phyloP scores from a whole-genome alignment of 2,888 invertebrate species.

The Fissipunctia ypsillon region DNA sequence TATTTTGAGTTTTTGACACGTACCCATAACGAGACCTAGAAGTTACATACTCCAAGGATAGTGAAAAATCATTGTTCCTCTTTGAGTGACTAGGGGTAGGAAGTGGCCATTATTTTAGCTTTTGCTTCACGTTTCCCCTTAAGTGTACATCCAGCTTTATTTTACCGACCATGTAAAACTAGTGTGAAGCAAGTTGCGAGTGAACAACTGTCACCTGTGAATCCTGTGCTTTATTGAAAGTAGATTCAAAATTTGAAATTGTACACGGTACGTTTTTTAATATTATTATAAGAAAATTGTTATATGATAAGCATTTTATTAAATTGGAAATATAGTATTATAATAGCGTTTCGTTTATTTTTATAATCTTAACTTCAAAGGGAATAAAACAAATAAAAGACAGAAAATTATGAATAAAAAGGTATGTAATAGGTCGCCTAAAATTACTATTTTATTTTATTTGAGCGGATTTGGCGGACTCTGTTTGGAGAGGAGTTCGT shows the following conservation, averaged over 20 bases:
- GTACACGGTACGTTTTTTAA: too few relatives aligned
- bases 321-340: neutral
- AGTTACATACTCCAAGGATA: neutral
- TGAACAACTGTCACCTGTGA: too few relatives aligned
- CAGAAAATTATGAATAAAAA: neutral
- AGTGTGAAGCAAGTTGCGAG: too few relatives aligned
- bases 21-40: too few relatives aligned
- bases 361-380: neutral
- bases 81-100: neutral
- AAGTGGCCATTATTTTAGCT: too few relatives aligned
- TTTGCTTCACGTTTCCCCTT: too few relatives aligned
- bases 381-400: slow-evolving; percentile 4
- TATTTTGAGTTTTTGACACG: too few relatives aligned
- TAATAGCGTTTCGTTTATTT: neutral
- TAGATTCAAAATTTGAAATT: slow-evolving; percentile 3
- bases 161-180: neutral
- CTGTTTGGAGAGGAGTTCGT: slow-evolving; percentile 71
- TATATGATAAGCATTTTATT: neutral
- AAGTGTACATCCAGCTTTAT: neutral
- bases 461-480: too few relatives aligned
- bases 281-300: too few relatives aligned
- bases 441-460: slow-evolving; percentile 5
- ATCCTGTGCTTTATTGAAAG: too few relatives aligned
- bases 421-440: slow-evolving; percentile 18
- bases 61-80: neutral